These are phyloP conservation scores for Bombus affinis DNA, from an alignment of 1,140 invertebrate species.

Conservation along the genomic window DNA sequence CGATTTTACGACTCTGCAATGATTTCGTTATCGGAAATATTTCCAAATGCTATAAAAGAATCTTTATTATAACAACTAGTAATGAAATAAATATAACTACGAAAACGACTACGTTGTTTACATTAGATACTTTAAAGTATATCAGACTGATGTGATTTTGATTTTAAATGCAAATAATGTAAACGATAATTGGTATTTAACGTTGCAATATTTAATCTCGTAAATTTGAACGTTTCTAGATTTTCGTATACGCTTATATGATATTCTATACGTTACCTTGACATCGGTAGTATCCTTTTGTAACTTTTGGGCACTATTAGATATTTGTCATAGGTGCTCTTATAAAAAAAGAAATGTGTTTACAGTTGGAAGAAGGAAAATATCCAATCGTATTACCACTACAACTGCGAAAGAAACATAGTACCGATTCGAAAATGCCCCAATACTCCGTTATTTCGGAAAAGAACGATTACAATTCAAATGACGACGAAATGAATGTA, in stretches of 20 bases:
- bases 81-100: not conserved
- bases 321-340: not conserved
- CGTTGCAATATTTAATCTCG: not conserved
- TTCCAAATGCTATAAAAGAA: not conserved
- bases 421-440: constrained; percentile 38
- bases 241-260: not conserved
- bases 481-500: constrained; percentile 41
- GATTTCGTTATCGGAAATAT: not conserved
- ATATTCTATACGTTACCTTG: not conserved
- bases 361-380: constrained; percentile 51
- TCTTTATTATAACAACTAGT: not conserved
- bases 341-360: not conserved
- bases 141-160: not conserved
- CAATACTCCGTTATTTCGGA: constrained; percentile 59
- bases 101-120: not conserved
- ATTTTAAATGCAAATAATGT: not conserved
- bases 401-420: constrained; percentile 55
- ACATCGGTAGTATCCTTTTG: no score
- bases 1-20: not conserved
- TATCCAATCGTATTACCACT: constrained; percentile 58
- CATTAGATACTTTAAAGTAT: not conserved
- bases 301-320: not conserved
- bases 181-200: not conserved
- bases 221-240: not conserved
- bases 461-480: constrained; percentile 17